These are phyloP conservation scores for Cantharis nigra DNA, from an alignment of 2,888 invertebrate species.

Conservation along the genomic window DNA sequence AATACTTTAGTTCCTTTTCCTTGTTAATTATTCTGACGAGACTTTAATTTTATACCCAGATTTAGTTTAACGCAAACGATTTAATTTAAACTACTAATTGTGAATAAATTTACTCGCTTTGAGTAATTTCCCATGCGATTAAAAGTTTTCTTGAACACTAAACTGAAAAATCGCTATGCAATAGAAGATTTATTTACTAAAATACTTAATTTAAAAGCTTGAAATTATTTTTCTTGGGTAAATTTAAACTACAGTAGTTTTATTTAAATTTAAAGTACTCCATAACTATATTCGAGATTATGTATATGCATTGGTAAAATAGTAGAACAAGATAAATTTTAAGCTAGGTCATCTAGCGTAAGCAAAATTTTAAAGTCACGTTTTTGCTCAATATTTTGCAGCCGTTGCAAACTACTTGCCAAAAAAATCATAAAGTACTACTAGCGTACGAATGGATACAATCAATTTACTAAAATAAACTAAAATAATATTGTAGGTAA, in stretches of 20 bases:
- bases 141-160: not conserved
- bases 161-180: not conserved
- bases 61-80: not conserved
- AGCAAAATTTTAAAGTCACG: not conserved
- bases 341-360: not conserved
- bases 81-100: not conserved
- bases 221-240: not conserved
- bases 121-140: not conserved
- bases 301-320: not conserved
- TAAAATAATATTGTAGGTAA: not conserved
- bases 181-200: not conserved
- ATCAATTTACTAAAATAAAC: not conserved
- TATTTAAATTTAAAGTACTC: not conserved
- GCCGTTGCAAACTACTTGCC: not conserved
- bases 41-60: not conserved
- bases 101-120: not conserved
- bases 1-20: not conserved
- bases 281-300: not conserved
- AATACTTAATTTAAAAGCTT: not conserved
- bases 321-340: not conserved
- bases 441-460: not conserved
- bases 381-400: not conserved
- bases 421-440: not conserved
- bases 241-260: not conserved
- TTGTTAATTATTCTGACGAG: not conserved